phyloP scores from a whole-genome alignment of 2,797 vertebrate genomes.

The Gallinago stenura region DNA sequence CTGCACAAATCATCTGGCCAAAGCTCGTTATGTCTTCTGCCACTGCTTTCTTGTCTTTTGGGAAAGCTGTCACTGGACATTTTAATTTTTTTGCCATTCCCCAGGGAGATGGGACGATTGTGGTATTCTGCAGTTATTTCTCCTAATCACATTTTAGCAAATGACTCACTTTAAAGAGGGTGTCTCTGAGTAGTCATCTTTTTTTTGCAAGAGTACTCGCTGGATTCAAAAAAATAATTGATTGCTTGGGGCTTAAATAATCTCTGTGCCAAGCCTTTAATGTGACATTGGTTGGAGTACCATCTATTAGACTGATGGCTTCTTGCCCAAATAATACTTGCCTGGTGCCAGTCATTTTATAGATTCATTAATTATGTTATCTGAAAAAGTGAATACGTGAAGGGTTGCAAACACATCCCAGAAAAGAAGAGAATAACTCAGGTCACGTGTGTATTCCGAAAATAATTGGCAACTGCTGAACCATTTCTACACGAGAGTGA shows the following conservation, averaged over 20 bases:
- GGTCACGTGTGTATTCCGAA: neutral
- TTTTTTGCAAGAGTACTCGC: neutral
- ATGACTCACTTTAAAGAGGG: neutral
- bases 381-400: neutral
- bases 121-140: neutral
- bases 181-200: neutral
- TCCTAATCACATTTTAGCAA: neutral
- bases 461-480: neutral
- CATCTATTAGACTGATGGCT: conserved; percentile 23
- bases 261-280: conserved; percentile 19
- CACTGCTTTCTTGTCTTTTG: neutral
- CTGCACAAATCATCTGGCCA: neutral
- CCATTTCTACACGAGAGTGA: neutral
- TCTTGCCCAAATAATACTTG: conserved; percentile 35
- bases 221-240: conserved; percentile 40
- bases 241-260: conserved; percentile 32
- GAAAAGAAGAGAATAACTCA: neutral
- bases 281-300: neutral
- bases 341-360: conserved; percentile 41
- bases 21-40: neutral
- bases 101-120: neutral
- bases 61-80: neutral
- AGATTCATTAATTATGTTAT: conserved; percentile 24
- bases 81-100: neutral
- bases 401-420: neutral